A percentile compares a stretch with the other conserved stretches of the same genome.
Evolutionary conservation across 2,113 vertebrate species (phyloP).

Genomic region (Talpa occidentalis): DNA sequence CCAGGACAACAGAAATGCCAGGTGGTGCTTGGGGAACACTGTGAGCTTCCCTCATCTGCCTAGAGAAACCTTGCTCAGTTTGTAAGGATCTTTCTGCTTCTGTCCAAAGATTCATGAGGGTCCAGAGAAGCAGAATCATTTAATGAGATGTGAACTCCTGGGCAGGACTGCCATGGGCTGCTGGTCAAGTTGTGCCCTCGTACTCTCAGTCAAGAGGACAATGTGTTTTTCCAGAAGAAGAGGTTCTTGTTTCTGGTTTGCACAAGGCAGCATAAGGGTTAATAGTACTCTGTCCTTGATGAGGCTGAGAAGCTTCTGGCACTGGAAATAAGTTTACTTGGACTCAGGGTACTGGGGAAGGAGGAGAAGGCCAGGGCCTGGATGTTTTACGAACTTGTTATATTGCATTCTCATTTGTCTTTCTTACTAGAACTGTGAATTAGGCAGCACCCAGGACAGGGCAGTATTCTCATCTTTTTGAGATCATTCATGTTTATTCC

Average conservation of each 20-base stretch:
- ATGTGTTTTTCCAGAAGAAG: background rate
- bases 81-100: background rate
- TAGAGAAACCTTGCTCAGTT: background rate
- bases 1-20: background rate
- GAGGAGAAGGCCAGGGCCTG: background rate
- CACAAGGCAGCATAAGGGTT: background rate
- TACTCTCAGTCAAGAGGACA: background rate
- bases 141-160: background rate
- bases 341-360: background rate
- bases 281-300: background rate
- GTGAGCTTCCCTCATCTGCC: background rate
- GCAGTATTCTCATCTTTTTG: background rate
- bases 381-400: background rate
- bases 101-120: background rate
- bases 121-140: background rate
- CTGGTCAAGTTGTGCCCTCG: background rate
- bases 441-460: background rate
- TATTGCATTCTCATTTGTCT: background rate
- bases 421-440: background rate
- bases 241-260: background rate
- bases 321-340: background rate
- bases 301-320: background rate
- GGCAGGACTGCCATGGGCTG: background rate
- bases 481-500: background rate
- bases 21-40: background rate